Evolutionary conservation across 2,888 invertebrate species (phyloP).

Genomic region (Bimastos eiseni): DNA sequence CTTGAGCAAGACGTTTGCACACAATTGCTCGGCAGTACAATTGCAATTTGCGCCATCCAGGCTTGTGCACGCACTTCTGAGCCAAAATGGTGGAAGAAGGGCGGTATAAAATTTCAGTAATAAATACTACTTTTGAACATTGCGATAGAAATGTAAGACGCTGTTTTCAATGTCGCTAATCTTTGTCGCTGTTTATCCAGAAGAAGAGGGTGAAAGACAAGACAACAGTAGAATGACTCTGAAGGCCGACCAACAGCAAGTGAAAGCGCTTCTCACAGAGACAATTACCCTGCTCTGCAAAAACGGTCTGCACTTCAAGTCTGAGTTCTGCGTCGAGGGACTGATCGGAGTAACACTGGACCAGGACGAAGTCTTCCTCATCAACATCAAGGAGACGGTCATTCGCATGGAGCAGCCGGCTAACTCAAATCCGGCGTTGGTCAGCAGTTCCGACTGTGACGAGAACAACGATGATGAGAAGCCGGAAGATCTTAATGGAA

Average conservation of each 20-base stretch:
- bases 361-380: constrained; percentile 39
- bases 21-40: too few relatives aligned
- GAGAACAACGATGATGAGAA: background rate
- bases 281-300: constrained; percentile 41
- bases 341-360: constrained; percentile 42
- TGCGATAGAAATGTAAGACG: background rate
- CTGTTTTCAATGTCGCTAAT: background rate
- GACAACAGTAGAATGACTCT: constrained; percentile 35
- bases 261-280: constrained; percentile 41
- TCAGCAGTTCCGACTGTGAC: background rate
- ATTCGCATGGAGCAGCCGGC: background rate
- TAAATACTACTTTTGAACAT: too few relatives aligned
- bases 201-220: background rate
- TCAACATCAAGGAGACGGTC: constrained; percentile 39
- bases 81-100: too few relatives aligned
- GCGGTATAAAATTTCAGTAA: too few relatives aligned
- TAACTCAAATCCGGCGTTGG: background rate
- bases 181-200: background rate
- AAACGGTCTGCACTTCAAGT: constrained; percentile 40
- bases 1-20: too few relatives aligned
- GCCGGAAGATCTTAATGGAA: background rate
- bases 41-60: too few relatives aligned
- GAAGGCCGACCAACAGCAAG: constrained; percentile 38
- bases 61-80: too few relatives aligned
- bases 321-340: constrained; percentile 39